Base-by-base conservation (phyloP, 2,888 invertebrate species). In the Dascillus cervinus region DNA sequence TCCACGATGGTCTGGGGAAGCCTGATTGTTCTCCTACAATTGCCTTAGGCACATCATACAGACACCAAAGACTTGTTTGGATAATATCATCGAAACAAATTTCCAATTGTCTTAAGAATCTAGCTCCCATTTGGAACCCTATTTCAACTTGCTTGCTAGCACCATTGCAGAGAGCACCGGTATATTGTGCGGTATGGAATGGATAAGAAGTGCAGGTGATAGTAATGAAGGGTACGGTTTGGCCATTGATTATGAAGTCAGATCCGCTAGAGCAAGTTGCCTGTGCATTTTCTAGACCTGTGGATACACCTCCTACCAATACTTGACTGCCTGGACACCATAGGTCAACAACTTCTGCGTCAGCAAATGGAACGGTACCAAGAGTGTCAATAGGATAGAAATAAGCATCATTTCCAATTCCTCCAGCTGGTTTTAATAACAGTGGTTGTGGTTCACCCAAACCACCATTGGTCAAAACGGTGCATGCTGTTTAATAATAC, bases 361-460 rank as follows among this genome's bases (percentile, higher is more conserved):
- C 28, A 8, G 32, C 14, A 24, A 52, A 39, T 1, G 27, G 27
- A 13, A 52, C 33, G 3, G 42, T 33, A 8, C 44, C 48, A 9
- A 29, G 8, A 4, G 15, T 25, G 26, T 46, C 42, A n/a, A n/a
- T n/a, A 1, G 53, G 52, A 20, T 42, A 34, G 11, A 34, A 32
- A 29, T 49, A 51, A 3, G 42, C 43, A 5, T 51, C 39, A 9
- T 40, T 26, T n/a, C 31, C 34, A 3, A 22, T 27, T 3, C 24
- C 39, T 5, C 27, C 29, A 1, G 64, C 58, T 0, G 66, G 62
- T 23, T 56, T 61, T 2, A 79, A 50, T 44, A 74, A 69, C 3
- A 80, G 63, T 1, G 79, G 77, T 51, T 79, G 78, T 0, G 73
- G 75, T 34, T 69, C 68, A 1, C 65, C 66, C 2, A 75, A 59